Evolutionary conservation across 2,113 vertebrate species (phyloP), one percentile per base, ranked within the genome.

Genomic region (Podarcis muralis): DNA sequence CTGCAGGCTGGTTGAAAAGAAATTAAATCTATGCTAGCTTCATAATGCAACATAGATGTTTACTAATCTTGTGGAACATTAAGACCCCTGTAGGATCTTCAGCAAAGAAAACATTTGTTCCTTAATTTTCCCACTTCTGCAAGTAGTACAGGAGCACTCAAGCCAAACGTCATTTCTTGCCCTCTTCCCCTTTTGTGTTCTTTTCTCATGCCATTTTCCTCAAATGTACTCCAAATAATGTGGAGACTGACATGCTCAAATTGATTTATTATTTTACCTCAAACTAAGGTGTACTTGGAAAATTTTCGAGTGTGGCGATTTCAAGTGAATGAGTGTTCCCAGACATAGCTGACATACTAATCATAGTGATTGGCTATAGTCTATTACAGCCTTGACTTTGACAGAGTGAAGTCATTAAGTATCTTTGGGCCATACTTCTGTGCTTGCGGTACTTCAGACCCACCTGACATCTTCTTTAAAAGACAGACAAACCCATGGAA

Each of bases 361-460:
- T 87, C 6, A 1, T 87, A 80, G 35, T 77, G 72, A 80, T 93
- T 22, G 83, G 12, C 81, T n/a, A 6, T 79, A 83, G 81, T 91
- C 37, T 81, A n/a, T 87, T 87, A 72, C 66, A 85, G 25, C 23
- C 5, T 40, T 40, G 74, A 84, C 81, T 92, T 88, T 92, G 48
- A 53, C 40, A 69, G 27, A 23, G 5, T 74, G 12, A 1, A 80
- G 71, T 88, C 30, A 68, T 81, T 89, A 83, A 59, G 65, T 72
- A n/a, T n/a, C 32, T 88, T 85, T n/a, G 1, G 27, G 82, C 5
- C 6, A 30, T 37, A 65, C 22, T 59, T 23, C 4, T 74, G n/a
- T 65, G 11, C 27, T 32, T 87, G 15, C 37, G 25, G 30, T 89
- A 32, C 16, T 87, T 81, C 40, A 87, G 32, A n/a, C 43, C 76